Conservation (phyloP, 2,797 vertebrate species). For the Clarias laeviceps region DNA sequence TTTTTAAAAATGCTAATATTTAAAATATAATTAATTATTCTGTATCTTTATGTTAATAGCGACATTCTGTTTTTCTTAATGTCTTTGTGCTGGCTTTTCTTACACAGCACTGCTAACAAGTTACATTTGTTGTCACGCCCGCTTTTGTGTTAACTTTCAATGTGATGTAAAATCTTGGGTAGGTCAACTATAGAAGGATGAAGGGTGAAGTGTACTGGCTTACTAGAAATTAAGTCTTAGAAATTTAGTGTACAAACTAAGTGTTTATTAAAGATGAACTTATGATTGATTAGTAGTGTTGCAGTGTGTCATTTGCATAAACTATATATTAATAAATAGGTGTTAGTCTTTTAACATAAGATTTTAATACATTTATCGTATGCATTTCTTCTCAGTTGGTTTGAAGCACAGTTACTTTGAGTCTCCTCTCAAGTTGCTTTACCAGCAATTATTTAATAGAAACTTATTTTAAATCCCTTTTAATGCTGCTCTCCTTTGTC, state of each 20-base stretch:
- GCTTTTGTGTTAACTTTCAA: neutral
- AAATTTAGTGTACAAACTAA: too few relatives aligned
- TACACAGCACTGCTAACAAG: neutral
- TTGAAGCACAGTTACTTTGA: neutral
- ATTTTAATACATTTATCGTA: neutral
- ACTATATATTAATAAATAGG: neutral
- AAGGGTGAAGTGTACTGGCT: neutral
- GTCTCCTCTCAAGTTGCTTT: neutral
- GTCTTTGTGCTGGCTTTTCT: neutral
- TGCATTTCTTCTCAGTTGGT: neutral
- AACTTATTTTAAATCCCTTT: neutral
- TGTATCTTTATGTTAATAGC: neutral
- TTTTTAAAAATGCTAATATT: constrained; percentile 55
- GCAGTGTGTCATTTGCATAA: neutral
- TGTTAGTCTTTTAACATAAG: neutral
- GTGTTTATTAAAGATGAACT: neutral
- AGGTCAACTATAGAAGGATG: neutral
- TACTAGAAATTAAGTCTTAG: neutral
- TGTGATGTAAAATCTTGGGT: neutral
- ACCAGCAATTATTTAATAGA: neutral
- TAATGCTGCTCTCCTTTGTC: neutral
- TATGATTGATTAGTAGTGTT: neutral
- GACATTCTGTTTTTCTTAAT: neutral
- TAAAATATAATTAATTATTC: neutral
- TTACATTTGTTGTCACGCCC: neutral